Evolutionary conservation across 2,113 vertebrate species (phyloP).

Genomic region (Ciconia stormi): DNA sequence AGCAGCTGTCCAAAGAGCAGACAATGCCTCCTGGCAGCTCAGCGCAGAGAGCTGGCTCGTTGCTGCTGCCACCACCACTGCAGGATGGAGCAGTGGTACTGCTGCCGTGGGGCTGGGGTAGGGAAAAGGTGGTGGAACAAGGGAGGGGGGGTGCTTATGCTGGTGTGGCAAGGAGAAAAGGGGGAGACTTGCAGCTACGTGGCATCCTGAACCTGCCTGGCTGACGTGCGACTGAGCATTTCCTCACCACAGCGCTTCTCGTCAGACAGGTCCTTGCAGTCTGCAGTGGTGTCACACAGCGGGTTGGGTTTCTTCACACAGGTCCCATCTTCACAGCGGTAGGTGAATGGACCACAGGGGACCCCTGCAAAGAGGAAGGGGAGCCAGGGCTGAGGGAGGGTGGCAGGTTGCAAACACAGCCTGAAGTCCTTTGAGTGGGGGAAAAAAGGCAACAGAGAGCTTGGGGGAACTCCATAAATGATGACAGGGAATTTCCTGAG

Average conservation of each 20-base stretch:
- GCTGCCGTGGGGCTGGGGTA: too few species aligned
- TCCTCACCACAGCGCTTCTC: conserved; percentile 87
- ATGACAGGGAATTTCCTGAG: neutral
- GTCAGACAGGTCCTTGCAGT: conserved; percentile 89
- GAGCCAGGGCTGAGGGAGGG: neutral
- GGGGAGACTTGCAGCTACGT: neutral
- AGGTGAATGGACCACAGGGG: conserved; percentile 85
- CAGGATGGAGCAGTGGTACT: neutral
- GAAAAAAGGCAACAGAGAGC: neutral
- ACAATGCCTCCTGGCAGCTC: neutral
- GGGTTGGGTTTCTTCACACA: conserved; percentile 93
- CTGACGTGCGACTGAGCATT: neutral
- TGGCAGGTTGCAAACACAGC: neutral
- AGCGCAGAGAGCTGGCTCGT: neutral
- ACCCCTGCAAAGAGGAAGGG: conserved; percentile 71
- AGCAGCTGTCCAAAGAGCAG: neutral
- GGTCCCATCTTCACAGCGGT: conserved; percentile 85
- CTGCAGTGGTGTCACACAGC: conserved; percentile 80
- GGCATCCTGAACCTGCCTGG: neutral
- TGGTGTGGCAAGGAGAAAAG: fast-evolving
- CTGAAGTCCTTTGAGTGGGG: neutral
- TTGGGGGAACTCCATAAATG: neutral
- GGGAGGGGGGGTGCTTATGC: neutral
- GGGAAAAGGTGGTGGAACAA: neutral
- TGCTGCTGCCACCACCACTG: neutral